Evolutionary conservation across 2,113 vertebrate genomes (phyloP), one percentile per base, ranked within the genome.

Genomic region (Lamprotornis superbus): DNA sequence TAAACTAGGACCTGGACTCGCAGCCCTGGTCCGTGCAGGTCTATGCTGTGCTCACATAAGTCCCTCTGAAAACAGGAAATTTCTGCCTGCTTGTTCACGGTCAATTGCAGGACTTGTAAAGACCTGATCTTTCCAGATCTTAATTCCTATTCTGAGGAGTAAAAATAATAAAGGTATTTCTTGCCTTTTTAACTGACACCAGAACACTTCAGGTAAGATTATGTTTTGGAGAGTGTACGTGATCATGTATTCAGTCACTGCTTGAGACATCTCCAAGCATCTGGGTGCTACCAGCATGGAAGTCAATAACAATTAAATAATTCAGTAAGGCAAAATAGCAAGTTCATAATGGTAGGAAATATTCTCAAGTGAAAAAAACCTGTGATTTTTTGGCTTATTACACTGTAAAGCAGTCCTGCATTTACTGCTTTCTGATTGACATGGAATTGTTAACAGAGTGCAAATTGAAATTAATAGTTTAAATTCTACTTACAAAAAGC

Each of bases 351-450:
- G 9, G 11, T 22, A 83, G 22, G 2, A 31, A 82, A 44, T 76
- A 3, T 33, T 93, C 70, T 46, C 7, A 71, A 61, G 8, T 53
- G 28, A 39, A 83, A 60, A 13, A 49, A 53, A 17, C 4, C 2
- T 24, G 3, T 19, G 5, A 1, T 0, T 23, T 35, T 74, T 57
- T 50, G 0, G 2, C 13, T 87, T 68, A 44, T 78, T 47, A 14
- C 10, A 23, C 10, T 60, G 35, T 17, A 79, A 67, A 84, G 11
- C 8, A 28, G 8, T 84, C 70, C 22, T 50, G 8, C 0, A 2
- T 78, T 84, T 94, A 5, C 17, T 73, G 10, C n/a, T 79, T 93
- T 79, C 37, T 30, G 40, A 59, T 59, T 85, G 53, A 30, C n/a
- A 39, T 33, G 14, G 14, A 37, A 3, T 53, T 53, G 11, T 87